These are phyloP conservation scores for Plecotus auritus DNA, from an alignment of 2,113 vertebrate species.

Conservation along the genomic window DNA sequence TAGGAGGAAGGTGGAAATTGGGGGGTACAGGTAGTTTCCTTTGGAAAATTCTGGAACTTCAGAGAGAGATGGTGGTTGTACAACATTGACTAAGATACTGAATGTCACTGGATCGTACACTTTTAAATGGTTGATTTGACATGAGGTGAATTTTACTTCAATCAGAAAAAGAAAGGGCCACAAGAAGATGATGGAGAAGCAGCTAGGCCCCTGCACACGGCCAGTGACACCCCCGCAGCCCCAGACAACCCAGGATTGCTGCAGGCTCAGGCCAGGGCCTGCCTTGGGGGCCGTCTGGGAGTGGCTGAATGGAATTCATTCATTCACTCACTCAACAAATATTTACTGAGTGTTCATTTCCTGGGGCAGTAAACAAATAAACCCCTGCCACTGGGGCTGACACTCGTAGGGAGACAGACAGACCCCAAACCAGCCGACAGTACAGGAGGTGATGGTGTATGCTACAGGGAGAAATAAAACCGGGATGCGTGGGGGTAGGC, in stretches of 20 bases:
- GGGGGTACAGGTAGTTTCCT: neutral
- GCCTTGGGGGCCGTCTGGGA: neutral
- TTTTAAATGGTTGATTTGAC: neutral
- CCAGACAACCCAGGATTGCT: neutral
- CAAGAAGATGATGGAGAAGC: neutral
- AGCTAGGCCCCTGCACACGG: neutral
- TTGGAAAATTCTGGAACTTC: neutral
- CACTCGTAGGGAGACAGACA: neutral
- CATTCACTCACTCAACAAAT: neutral
- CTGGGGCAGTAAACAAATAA: neutral
- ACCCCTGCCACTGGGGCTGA: neutral
- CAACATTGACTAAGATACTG: neutral
- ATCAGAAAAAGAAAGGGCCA: neutral
- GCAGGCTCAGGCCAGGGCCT: neutral
- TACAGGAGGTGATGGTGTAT: accelerated
- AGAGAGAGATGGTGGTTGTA: neutral
- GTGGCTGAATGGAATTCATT: neutral
- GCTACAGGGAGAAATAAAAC: neutral
- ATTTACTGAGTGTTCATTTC: neutral
- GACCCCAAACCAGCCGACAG: neutral
- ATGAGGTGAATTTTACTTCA: neutral
- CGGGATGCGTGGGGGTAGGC: too few relatives aligned
- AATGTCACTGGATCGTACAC: neutral
- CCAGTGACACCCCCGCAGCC: neutral
- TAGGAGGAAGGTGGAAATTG: neutral